Conservation (phyloP, 2,113 vertebrate species). For the Megaptera novaeangliae region DNA sequence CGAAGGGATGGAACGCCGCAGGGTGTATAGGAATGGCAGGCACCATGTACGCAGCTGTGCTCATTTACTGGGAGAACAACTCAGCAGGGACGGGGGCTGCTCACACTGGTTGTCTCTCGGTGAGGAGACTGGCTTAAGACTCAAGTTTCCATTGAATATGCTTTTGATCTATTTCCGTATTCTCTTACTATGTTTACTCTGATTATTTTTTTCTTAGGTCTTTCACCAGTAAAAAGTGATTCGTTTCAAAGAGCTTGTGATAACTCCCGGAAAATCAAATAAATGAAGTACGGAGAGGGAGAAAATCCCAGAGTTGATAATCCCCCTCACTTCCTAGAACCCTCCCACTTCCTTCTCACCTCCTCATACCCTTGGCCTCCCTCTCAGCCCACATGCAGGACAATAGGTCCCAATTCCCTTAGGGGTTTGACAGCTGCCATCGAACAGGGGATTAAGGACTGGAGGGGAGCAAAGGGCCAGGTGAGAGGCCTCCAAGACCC, state of each 20-base stretch:
- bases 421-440: not conserved
- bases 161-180: not conserved
- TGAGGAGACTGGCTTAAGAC: not conserved
- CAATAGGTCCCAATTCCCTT: not conserved
- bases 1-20: fast-evolving
- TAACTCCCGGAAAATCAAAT: not conserved
- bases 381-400: too few relatives aligned
- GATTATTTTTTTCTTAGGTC: not conserved
- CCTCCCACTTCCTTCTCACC: not conserved
- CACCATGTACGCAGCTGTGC: fast-evolving
- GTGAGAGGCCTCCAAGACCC: not conserved
- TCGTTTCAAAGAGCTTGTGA: not conserved
- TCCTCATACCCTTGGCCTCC: not conserved
- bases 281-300: not conserved
- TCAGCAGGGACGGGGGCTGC: not conserved
- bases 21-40: not conserved
- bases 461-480: not conserved
- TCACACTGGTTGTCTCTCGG: fast-evolving
- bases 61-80: fast-evolving
- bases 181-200: not conserved
- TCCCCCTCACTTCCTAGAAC: not conserved
- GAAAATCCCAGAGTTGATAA: not conserved
- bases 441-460: not conserved
- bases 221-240: not conserved
- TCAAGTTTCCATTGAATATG: not conserved